Base-by-base conservation (phyloP, 2,888 invertebrate genomes). In the Volucella zonaria region DNA sequence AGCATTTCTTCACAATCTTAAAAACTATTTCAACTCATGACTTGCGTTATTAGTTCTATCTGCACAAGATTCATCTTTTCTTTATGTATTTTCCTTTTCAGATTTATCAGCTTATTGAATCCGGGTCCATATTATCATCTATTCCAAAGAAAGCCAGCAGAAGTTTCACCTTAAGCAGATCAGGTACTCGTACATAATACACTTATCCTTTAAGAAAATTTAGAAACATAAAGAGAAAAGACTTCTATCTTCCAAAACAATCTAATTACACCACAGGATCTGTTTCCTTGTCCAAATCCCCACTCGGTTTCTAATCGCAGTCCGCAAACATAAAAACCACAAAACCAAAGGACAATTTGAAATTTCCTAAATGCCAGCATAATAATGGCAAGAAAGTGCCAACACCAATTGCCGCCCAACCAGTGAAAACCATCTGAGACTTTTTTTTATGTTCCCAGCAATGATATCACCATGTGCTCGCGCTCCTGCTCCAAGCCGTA, bases 311-410 rank as follows among this genome's bases (percentile, higher is more conserved):
- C 15, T 61, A 47, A 15, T 18, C 15, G 43, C 31, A 49, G 6
- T 43, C 15, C 31, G n/a, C 10, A 51, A 23, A 1, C 47, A 77
- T 52, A 52, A 14, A 59, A 68, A 68, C 42, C 51, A 59, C 58
- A 59, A 78, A 42, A 58, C 56, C 61, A 68, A 82, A 64, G 68
- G 68, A 79, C 78, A 74, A 82, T 82, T 82, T 78, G 62, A 73
- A 82, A 73, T 82, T 68, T 78, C 73, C 73, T 58, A 67, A 82
- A 78, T 82, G 82, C 56, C 67, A 78, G 45, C 47, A 56, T 78
- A 73, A 82, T 71, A 82, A 82, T 78, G 66, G 54, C 43, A 52
- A 61, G 66, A 66, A 82, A 62, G 74, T 71, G 82, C 73, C 82
- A 74, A 74, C 78, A 82, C 78, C 78, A 78, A 78, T 73, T 82